Percentiles rank a stretch among this genome's conserved stretches.
Conservation (phyloP, 2,797 vertebrate genomes). For the Gymnocypris eckloni region DNA sequence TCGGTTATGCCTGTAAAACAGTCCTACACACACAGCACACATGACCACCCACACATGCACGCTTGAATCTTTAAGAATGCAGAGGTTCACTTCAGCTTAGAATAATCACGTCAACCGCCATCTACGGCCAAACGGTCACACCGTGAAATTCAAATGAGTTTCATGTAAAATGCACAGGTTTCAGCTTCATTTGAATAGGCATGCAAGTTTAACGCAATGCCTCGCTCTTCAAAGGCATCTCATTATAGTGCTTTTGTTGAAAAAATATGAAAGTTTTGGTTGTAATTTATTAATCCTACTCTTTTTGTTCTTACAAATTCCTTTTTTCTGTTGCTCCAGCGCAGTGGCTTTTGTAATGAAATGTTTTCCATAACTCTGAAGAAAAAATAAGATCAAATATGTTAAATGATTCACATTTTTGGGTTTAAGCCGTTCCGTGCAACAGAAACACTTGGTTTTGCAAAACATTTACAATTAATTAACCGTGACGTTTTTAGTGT, state of each 20-base stretch:
- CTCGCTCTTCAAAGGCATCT: slow-evolving; percentile 42
- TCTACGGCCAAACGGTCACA: slow-evolving; percentile 21
- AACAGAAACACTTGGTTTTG: too few species aligned
- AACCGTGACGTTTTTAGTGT: too few species aligned
- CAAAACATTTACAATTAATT: too few species aligned
- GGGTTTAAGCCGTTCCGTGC: neutral
- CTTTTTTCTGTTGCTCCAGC: neutral
- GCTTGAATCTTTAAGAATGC: slow-evolving; percentile 13
- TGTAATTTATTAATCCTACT: slow-evolving; percentile 40
- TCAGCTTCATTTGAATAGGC: slow-evolving; percentile 46
- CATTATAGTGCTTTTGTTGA: slow-evolving; percentile 1
- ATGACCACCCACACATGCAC: slow-evolving; percentile 32
- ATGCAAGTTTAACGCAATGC: slow-evolving; percentile 29
- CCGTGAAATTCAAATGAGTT: slow-evolving; percentile 38
- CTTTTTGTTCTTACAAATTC: slow-evolving; percentile 25
- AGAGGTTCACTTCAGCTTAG: slow-evolving; percentile 15
- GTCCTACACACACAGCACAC: slow-evolving; percentile 30
- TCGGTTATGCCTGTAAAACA: neutral
- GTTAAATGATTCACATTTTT: neutral
- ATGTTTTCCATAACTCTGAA: neutral
- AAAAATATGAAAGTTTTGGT: neutral
- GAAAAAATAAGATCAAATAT: neutral
- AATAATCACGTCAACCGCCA: slow-evolving; percentile 40
- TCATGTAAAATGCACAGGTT: slow-evolving; percentile 35
- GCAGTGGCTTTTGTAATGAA: neutral